phyloP scores from a whole-genome alignment of 2,113 vertebrate species.

The Garra rufa region DNA sequence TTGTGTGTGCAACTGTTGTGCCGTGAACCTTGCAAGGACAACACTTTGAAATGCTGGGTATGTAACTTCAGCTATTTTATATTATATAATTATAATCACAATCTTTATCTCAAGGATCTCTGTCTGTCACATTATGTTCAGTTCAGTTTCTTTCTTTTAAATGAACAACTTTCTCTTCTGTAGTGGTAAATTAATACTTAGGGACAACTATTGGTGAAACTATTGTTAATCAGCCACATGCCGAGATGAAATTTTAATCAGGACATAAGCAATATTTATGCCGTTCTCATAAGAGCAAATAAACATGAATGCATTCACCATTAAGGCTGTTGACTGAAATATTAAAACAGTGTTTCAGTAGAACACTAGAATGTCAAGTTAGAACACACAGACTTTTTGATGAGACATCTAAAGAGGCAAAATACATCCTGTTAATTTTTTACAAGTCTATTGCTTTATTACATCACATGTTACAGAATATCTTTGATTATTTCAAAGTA shows the following conservation, averaged over 20 bases:
- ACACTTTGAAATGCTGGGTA: conserved; percentile 2
- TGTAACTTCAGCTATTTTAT: conserved; percentile 21
- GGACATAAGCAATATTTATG: conserved; percentile 13
- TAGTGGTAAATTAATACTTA: not conserved
- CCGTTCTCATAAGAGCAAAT: not conserved
- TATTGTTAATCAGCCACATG: conserved; percentile 21
- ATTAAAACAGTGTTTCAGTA: not conserved
- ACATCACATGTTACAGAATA: not conserved
- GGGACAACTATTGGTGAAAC: not conserved
- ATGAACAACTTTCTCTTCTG: not conserved
- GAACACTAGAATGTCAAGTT: not conserved
- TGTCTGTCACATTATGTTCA: not conserved
- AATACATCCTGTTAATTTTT: not conserved
- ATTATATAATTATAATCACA: not conserved
- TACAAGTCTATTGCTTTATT: not conserved
- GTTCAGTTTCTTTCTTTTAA: not conserved
- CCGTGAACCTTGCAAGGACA: conserved; percentile 17
- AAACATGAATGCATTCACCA: conserved; percentile 12
- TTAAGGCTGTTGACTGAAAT: not conserved
- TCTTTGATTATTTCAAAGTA: conserved; percentile 10
- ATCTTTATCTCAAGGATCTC: not conserved
- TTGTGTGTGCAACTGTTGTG: conserved; percentile 32
- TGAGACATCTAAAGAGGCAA: not conserved
- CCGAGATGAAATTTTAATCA: conserved; percentile 9
- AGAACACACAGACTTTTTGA: conserved; percentile 8